phyloP scores from a whole-genome alignment of 2,888 invertebrate genomes.

The Callosobruchus maculatus region DNA sequence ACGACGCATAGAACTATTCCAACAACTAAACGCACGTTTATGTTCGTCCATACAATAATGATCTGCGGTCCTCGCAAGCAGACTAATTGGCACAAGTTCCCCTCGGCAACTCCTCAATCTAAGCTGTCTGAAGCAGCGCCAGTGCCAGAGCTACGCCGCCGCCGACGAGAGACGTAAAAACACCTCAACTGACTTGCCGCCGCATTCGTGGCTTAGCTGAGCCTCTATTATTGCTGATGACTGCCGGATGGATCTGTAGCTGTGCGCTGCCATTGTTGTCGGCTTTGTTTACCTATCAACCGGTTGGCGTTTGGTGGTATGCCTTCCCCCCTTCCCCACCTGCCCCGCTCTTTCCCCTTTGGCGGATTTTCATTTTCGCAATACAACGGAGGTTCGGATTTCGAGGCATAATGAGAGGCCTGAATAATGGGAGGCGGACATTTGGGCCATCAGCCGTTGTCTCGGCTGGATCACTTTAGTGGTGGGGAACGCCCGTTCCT shows the following conservation, averaged over 20 bases:
- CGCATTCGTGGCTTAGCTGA: no score
- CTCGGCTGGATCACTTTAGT: neutral
- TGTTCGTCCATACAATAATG: neutral
- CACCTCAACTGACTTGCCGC: neutral
- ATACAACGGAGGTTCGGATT: constrained; percentile 1
- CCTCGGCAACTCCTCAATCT: neutral
- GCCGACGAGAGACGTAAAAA: neutral
- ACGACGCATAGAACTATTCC: neutral
- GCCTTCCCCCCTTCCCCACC: neutral
- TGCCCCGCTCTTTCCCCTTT: constrained; percentile 19
- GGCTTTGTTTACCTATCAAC: constrained; percentile 46
- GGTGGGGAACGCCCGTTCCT: neutral
- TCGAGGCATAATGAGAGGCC: neutral
- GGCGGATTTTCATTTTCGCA: constrained; percentile 13
- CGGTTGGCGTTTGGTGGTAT: constrained; percentile 6
- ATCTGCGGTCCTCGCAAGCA: neutral
- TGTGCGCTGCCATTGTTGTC: constrained; percentile 2
- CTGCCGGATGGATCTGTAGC: neutral
- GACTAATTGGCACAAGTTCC: neutral
- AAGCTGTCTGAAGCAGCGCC: neutral
- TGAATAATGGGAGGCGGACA: neutral
- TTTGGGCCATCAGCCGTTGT: neutral
- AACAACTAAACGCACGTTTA: neutral
- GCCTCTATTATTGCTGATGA: neutral
- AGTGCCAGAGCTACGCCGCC: no score